A percentile compares a stretch with the other conserved stretches of the same genome.
Evolutionary conservation across 2,797 vertebrate species (phyloP).

Genomic region (Lithobates pipiens): DNA sequence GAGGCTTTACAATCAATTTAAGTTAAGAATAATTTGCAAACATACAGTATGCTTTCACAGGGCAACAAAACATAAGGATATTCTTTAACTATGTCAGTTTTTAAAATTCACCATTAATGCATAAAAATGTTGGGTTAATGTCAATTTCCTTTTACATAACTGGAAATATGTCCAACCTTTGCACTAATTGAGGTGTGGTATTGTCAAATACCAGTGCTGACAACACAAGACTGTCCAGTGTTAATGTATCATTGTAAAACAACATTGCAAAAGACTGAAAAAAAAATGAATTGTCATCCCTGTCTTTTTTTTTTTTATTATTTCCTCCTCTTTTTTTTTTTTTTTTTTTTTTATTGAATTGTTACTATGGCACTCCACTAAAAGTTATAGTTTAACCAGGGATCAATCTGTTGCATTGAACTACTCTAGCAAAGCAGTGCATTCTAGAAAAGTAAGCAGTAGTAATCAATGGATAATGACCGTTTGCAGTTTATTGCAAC

Average conservation of each 20-base stretch:
- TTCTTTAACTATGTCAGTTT: too few relatives aligned
- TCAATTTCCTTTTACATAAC: not conserved
- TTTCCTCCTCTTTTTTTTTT: not conserved
- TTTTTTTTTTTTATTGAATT: not conserved
- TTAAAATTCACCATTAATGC: not conserved
- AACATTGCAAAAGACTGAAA: not conserved
- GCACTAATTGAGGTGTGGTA: not conserved
- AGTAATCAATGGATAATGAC: not conserved
- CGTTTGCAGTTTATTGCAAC: not conserved
- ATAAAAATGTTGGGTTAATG: not conserved
- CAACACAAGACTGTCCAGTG: not conserved
- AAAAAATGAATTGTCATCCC: not conserved
- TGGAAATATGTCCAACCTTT: not conserved
- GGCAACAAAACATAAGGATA: too few relatives aligned
- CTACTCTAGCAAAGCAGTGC: too few relatives aligned
- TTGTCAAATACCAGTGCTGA: not conserved
- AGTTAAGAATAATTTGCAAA: too few relatives aligned
- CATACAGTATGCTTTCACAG: too few relatives aligned
- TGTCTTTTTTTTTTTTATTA: not conserved
- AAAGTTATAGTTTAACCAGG: constrained; percentile 10
- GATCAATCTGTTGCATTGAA: not conserved
- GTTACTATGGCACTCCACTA: not conserved
- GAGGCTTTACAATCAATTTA: too few relatives aligned
- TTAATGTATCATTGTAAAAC: not conserved
- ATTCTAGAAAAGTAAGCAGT: not conserved